Conservation (phyloP, 2,113 vertebrate species). For the Isurus oxyrinchus region DNA sequence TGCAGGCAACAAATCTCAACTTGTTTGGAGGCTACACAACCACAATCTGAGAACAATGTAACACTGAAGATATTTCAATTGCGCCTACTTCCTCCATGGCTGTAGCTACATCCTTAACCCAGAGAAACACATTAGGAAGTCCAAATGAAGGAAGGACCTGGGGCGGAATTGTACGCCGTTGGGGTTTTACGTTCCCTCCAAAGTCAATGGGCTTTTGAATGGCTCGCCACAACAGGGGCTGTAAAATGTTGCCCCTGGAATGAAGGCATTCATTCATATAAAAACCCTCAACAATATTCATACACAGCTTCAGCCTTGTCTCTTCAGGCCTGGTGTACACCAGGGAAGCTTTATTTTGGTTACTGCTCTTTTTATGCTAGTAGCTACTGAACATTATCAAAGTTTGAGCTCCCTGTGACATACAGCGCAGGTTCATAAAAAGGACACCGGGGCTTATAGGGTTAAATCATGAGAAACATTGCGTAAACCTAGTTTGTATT, state of each 20-base stretch:
- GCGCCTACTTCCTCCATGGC: background rate
- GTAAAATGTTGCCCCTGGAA: no score
- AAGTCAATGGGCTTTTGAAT: no score
- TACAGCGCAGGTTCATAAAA: background rate
- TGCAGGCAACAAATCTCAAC: background rate
- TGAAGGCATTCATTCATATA: background rate
- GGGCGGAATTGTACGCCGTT: no score
- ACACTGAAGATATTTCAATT: background rate
- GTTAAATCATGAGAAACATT: background rate
- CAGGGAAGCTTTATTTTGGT: background rate
- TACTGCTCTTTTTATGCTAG: background rate
- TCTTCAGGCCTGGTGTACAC: background rate
- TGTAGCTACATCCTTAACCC: background rate
- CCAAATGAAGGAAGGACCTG: background rate
- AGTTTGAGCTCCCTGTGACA: background rate
- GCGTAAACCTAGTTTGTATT: background rate
- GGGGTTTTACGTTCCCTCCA: no score
- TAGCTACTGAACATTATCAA: background rate
- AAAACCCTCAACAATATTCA: background rate
- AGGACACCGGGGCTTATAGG: background rate
- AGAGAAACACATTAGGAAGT: background rate
- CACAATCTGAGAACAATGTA: background rate
- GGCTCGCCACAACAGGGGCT: no score
- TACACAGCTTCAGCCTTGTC: background rate
- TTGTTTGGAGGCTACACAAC: background rate